Percentiles rank a stretch among this genome's conserved stretches.
These are phyloP conservation scores for Proales similis DNA, from an alignment of 1,140 invertebrate genomes.

Conservation along the genomic window DNA sequence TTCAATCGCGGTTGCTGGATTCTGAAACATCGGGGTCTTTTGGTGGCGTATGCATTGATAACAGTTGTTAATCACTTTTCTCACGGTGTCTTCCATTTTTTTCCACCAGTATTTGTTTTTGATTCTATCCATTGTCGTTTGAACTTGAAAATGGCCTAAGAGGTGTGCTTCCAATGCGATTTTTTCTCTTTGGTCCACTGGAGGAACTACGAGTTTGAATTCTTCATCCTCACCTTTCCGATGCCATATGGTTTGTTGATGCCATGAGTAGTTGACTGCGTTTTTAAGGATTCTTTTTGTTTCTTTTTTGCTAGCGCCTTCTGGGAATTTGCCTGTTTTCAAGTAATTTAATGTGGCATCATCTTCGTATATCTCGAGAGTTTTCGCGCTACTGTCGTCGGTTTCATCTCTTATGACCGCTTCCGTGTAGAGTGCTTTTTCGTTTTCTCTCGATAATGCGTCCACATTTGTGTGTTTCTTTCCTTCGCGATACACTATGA, in stretches of 20 bases:
- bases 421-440: too few relatives aligned
- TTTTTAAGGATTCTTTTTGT: background rate
- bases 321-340: slow-evolving; percentile 12
- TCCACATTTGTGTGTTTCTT: background rate
- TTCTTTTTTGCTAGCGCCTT: background rate
- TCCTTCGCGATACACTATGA: slow-evolving; percentile 16
- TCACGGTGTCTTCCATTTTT: background rate
- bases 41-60: background rate
- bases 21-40: background rate
- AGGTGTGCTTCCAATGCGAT: background rate
- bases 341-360: slow-evolving; percentile 3
- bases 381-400: background rate
- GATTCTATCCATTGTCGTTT: background rate
- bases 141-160: background rate
- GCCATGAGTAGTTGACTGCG: background rate
- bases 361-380: slow-evolving; percentile 5
- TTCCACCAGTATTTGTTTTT: slow-evolving; percentile 2
- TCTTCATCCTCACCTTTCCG: background rate
- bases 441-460: too few relatives aligned
- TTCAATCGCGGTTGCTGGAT: background rate
- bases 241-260: background rate
- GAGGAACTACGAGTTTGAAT: background rate
- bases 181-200: background rate
- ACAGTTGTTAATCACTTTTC: background rate
- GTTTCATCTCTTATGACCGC: background rate